phyloP scores from a whole-genome alignment of 2,797 vertebrate genomes.

The Microtus obscurus region DNA sequence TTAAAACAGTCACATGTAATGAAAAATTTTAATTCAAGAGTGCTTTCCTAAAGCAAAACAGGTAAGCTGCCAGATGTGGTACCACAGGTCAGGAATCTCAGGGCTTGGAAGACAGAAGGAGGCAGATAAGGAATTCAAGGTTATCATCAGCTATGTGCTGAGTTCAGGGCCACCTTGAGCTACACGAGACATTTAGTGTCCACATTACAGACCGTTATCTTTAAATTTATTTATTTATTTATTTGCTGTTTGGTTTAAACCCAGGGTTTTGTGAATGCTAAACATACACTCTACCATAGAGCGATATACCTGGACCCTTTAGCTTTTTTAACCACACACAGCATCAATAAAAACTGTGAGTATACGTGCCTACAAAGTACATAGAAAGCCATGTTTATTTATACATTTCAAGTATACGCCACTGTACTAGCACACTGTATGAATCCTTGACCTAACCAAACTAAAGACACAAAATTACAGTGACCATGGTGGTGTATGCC shows the following conservation, averaged over 20 bases:
- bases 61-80: background rate
- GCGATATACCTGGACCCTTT: background rate
- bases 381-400: background rate
- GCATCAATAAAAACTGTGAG: background rate
- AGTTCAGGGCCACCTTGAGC: background rate
- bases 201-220: background rate
- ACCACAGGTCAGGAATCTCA: background rate
- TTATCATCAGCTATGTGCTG: background rate
- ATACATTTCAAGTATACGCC: background rate
- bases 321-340: background rate
- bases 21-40: slow-evolving; percentile 35
- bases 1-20: background rate
- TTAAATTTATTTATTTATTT: background rate
- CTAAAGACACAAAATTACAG: background rate
- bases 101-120: background rate
- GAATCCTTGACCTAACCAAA: slow-evolving; percentile 28
- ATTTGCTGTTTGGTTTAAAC: background rate
- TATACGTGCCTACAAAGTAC: background rate
- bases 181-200: background rate
- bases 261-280: background rate
- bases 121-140: background rate
- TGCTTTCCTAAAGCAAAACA: slow-evolving; percentile 18
- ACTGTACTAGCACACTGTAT: background rate
- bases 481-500: background rate
- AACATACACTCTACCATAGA: background rate